Evolutionary conservation across 2,113 vertebrate genomes (phyloP).

Genomic region (Mormyrus lacerda): DNA sequence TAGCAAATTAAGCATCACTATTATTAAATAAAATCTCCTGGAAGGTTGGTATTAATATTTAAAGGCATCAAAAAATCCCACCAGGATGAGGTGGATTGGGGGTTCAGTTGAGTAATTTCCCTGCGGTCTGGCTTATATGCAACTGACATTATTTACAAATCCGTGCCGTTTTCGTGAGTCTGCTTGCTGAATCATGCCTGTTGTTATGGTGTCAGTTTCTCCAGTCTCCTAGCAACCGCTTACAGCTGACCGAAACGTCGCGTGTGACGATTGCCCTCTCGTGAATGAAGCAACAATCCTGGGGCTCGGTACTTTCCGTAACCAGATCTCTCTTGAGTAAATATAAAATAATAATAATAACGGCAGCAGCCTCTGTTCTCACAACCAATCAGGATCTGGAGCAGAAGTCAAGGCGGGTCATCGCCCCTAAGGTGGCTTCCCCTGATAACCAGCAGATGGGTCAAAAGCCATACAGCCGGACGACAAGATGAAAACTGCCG

Average conservation of each 20-base stretch:
- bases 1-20: background rate
- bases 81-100: background rate
- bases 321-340: background rate
- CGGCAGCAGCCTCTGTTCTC: background rate
- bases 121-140: constrained; percentile 36
- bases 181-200: background rate
- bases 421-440: constrained; percentile 22
- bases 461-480: background rate
- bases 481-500: background rate
- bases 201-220: background rate
- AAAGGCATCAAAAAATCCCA: background rate
- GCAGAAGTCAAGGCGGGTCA: background rate
- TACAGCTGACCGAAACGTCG: background rate
- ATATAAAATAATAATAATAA: background rate
- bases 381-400: background rate
- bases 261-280: background rate
- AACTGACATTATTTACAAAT: constrained; percentile 9
- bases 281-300: background rate
- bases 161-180: background rate
- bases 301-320: background rate
- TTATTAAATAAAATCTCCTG: background rate
- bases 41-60: background rate
- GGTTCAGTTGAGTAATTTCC: background rate
- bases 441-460: constrained; percentile 4
- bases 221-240: background rate